These are phyloP conservation scores for Lithobates pipiens DNA, from an alignment of 2,797 vertebrate species.

Conservation along the genomic window DNA sequence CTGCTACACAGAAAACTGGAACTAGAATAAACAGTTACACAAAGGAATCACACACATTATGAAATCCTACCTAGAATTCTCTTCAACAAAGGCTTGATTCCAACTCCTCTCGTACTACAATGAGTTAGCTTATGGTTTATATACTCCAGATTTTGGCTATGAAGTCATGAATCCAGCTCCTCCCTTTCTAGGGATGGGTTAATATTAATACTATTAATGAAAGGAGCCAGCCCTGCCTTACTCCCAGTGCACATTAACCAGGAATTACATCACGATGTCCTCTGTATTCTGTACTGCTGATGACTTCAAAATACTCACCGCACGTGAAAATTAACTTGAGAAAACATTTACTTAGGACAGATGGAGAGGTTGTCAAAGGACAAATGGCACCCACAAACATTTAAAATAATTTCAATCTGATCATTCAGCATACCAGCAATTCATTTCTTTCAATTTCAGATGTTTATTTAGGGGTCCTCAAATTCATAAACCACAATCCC, in stretches of 20 bases:
- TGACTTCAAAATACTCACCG: neutral
- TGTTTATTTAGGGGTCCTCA: no score
- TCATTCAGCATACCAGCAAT: no score
- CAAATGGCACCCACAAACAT: neutral
- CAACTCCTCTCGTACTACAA: neutral
- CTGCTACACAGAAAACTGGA: neutral
- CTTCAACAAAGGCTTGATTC: neutral
- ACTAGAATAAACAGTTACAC: neutral
- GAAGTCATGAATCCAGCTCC: neutral
- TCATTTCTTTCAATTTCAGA: no score
- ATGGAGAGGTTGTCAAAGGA: neutral
- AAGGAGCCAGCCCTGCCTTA: neutral
- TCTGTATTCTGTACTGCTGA: neutral
- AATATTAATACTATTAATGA: neutral
- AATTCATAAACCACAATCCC: no score
- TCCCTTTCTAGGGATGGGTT: neutral
- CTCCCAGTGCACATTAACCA: neutral
- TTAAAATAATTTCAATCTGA: no score
- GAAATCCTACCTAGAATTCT: neutral
- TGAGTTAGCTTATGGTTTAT: neutral
- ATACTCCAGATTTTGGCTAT: neutral
- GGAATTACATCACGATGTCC: neutral
- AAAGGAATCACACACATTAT: neutral
- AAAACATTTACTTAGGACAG: neutral
- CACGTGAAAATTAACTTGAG: neutral